These are phyloP conservation scores for Aegotheles bennettii DNA, from an alignment of 2,113 vertebrate genomes.

Conservation along the genomic window DNA sequence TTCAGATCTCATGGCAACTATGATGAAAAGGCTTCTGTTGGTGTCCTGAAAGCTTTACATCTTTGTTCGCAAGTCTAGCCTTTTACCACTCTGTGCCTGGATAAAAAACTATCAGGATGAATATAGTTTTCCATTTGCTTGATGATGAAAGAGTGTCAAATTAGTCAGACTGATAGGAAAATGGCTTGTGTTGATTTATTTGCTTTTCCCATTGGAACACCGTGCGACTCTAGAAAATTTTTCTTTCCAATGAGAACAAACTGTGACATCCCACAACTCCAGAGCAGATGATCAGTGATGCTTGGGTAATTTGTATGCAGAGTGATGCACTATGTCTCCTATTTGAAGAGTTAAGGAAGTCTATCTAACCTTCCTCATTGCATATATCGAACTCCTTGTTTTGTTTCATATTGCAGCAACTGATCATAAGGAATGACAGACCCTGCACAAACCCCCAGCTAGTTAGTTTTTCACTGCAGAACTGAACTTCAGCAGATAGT, in stretches of 20 bases:
- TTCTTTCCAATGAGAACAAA: background rate
- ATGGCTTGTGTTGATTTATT: background rate
- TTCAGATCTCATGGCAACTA: background rate
- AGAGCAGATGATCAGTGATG: background rate
- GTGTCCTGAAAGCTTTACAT: background rate
- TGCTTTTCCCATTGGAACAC: background rate
- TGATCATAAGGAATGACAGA: background rate
- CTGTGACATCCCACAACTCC: background rate
- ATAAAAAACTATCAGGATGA: background rate
- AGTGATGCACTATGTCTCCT: background rate
- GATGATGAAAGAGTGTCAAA: background rate
- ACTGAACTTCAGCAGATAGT: background rate
- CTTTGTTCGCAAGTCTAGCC: background rate
- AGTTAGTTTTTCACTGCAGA: background rate
- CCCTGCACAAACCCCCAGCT: rapidly evolving
- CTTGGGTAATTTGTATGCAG: background rate
- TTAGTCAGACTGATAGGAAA: background rate
- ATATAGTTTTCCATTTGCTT: background rate
- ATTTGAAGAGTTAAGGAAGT: background rate
- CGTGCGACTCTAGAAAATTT: background rate
- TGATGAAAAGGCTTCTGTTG: background rate
- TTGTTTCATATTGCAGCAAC: background rate
- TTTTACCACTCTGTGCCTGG: background rate
- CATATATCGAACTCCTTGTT: background rate
- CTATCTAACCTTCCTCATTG: background rate